phyloP scores from a whole-genome alignment of 1,140 invertebrate species.

The Drosophila athabasca region DNA sequence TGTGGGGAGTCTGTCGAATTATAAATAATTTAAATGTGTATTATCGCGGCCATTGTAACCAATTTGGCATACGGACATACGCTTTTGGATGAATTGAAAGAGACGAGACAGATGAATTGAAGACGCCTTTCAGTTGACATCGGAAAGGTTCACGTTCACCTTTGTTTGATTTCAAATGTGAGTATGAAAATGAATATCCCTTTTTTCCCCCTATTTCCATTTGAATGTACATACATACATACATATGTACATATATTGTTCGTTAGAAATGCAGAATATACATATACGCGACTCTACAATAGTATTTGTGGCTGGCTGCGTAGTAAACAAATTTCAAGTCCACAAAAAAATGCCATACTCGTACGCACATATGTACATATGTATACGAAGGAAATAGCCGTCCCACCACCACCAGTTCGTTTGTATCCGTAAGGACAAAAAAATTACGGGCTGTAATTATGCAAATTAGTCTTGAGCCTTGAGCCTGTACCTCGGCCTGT shows the following conservation, averaged over 20 bases:
- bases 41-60: too few species aligned
- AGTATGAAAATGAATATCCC: slow-evolving; percentile 15
- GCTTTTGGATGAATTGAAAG: too few species aligned
- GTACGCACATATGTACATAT: too few species aligned
- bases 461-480: slow-evolving; percentile 73
- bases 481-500: slow-evolving; percentile 45
- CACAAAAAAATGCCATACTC: slow-evolving; percentile 24
- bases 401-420: slow-evolving; percentile 46
- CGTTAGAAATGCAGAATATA: slow-evolving; percentile 51
- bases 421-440: slow-evolving; percentile 50
- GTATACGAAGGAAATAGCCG: slow-evolving; percentile 71
- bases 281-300: background rate
- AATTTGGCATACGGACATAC: too few species aligned
- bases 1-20: background rate
- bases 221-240: too few species aligned
- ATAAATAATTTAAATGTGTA: too few species aligned
- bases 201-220: background rate
- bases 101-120: too few species aligned
- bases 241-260: slow-evolving; percentile 28
- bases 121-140: too few species aligned
- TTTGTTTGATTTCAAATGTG: slow-evolving; percentile 26
- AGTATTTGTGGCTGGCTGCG: slow-evolving; percentile 21
- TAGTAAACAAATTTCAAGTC: slow-evolving; percentile 47
- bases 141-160: background rate
- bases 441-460: slow-evolving; percentile 80